These are phyloP conservation scores for Kryptolebias marmoratus DNA, from an alignment of 2,113 vertebrate species.

Conservation along the genomic window DNA sequence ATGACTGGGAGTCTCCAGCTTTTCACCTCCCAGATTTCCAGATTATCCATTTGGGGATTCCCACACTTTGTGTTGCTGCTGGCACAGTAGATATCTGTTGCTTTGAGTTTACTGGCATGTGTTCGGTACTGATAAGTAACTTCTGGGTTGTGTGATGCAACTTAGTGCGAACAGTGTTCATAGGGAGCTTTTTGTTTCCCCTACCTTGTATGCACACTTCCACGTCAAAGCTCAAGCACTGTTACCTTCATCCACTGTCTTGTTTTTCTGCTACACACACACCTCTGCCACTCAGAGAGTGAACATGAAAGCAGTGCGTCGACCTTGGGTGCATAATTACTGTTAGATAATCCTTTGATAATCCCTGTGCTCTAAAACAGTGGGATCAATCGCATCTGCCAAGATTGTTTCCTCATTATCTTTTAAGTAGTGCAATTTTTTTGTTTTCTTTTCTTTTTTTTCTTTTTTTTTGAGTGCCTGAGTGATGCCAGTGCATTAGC, in stretches of 20 bases:
- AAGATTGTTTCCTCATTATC: constrained; percentile 75
- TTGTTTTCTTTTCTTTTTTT: constrained; percentile 59
- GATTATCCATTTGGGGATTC: constrained; percentile 16
- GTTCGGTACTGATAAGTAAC: constrained; percentile 53
- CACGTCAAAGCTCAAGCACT: constrained; percentile 2
- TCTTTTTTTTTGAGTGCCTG: constrained; percentile 56
- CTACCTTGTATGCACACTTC: neutral
- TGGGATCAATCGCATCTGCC: constrained; percentile 74
- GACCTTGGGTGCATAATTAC: constrained; percentile 75
- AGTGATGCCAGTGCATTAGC: constrained; percentile 50
- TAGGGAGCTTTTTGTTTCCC: constrained; percentile 4
- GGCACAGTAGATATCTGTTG: constrained; percentile 8
- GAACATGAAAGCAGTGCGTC: constrained; percentile 70
- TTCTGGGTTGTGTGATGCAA: constrained; percentile 30
- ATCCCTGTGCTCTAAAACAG: constrained; percentile 72
- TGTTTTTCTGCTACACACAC: constrained; percentile 7
- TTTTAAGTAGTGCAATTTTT: constrained; percentile 70
- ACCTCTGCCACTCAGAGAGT: constrained; percentile 45
- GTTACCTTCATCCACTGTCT: constrained; percentile 8
- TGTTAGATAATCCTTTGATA: constrained; percentile 80
- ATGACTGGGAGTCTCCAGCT: constrained; percentile 10
- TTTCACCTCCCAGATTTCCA: constrained; percentile 17
- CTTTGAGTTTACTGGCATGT: constrained; percentile 30
- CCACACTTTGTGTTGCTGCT: constrained; percentile 10
- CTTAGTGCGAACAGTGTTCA: constrained; percentile 12